Evolutionary conservation across 2,113 vertebrate genomes (phyloP), one percentile per base, ranked within the genome.

Genomic region (Dicaeum eximium): DNA sequence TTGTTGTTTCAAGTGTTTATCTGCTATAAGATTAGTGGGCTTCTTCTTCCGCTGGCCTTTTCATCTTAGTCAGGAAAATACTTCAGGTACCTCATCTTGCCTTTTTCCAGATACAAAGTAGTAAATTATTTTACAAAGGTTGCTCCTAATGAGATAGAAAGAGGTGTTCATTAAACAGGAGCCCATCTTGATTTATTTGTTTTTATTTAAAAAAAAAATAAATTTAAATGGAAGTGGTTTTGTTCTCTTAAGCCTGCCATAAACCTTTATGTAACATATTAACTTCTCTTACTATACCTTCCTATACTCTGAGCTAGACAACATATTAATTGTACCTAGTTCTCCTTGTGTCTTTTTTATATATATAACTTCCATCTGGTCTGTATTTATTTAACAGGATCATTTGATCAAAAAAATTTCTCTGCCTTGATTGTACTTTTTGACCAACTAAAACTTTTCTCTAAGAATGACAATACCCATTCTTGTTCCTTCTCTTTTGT

Each of bases 171-270:
- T 51, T 57, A 62, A 83, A 71, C 4, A 9, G 11, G 6, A 23
- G 23, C 3, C n/a, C 8, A 37, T 53, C 27, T 69, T 51, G 6
- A 27, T 75, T 67, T 61, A 8, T 4, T 40, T 27, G 11, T 2
- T 47, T 50, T 81, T 56, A 11, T 19, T 75, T 75, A 48, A 88
- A 48, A 88, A 83, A 86, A 4, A 88, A 48, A 88, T 80, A 86
- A 4, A 51, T 24, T 82, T 53, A 35, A 69, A 92, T 22, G 18
- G 25, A 79, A 91, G 20, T 51, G 56, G 11, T 40, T 87, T 85
- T 91, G 4, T 45, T 91, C 66, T 85, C 79, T 61, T 6, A 20
- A 70, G 16, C 5, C 78, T 82, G 37, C 10, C 23, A 65, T 22
- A 37, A 48, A 66, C 61, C 62, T 65, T 92, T 33, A 60, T 69